These are phyloP conservation scores for Leptopilina clavipes DNA, from an alignment of 1,140 invertebrate species.

Conservation along the genomic window DNA sequence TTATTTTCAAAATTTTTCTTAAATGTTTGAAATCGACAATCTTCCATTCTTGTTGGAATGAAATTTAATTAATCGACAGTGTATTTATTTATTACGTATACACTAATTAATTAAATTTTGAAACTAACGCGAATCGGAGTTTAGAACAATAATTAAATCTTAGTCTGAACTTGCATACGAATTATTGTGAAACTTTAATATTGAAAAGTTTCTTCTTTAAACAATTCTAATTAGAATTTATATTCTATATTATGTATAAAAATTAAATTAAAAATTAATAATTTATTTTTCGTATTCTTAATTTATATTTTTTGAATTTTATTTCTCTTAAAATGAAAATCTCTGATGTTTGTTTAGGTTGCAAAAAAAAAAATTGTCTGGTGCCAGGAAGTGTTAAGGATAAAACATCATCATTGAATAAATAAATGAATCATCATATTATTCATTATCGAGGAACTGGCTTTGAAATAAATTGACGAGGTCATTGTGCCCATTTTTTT, in stretches of 20 bases:
- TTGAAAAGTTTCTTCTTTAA: background rate
- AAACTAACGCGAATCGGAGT: background rate
- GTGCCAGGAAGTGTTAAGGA: background rate
- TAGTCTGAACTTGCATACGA: background rate
- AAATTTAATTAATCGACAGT: background rate
- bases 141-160: background rate
- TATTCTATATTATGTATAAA: background rate
- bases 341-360: background rate
- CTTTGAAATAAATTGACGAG: background rate
- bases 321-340: background rate
- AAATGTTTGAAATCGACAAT: too few species aligned
- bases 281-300: too few species aligned
- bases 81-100: background rate
- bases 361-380: background rate
- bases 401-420: background rate
- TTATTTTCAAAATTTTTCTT: too few species aligned
- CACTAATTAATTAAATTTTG: conserved; percentile 2
- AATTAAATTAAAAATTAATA: background rate
- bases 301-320: too few species aligned
- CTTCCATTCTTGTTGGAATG: background rate
- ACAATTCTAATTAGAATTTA: background rate
- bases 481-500: conserved; percentile 3
- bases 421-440: conserved; percentile 12
- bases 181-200: background rate
- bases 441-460: background rate